Evolutionary conservation across 2,113 vertebrate genomes (phyloP).

Genomic region (Chamaea fasciata): DNA sequence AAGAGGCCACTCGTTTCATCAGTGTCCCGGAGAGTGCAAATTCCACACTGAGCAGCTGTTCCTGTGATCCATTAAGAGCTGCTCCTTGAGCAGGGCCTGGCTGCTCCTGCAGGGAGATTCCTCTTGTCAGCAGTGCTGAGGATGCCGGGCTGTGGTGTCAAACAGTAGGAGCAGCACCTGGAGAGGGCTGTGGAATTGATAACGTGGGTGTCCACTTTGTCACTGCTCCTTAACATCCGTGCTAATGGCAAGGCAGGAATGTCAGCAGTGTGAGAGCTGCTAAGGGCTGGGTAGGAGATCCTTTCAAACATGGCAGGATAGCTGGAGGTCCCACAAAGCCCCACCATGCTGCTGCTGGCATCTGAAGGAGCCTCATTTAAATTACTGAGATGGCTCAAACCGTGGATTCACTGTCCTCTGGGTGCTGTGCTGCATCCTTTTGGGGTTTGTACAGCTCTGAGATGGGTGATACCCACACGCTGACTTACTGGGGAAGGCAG

Average conservation of each 20-base stretch:
- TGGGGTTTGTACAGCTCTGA: neutral
- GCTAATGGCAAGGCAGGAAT: neutral
- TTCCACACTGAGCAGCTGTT: neutral
- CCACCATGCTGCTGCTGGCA: neutral
- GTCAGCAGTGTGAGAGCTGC: neutral
- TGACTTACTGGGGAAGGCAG: neutral
- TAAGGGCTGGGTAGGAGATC: neutral
- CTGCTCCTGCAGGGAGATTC: neutral
- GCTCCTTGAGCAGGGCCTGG: neutral
- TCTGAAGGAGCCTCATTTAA: neutral
- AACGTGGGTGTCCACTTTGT: neutral
- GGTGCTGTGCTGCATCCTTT: neutral
- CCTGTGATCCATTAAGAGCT: neutral
- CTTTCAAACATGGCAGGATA: neutral
- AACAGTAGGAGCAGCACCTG: neutral
- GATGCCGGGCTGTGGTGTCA: neutral
- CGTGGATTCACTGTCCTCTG: fast-evolving
- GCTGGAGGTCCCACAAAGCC: neutral
- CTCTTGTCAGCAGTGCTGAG: neutral
- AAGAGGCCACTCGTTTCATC: neutral
- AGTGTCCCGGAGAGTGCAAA: neutral
- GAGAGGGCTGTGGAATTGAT: neutral
- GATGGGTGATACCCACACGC: neutral
- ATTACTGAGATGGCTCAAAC: neutral
- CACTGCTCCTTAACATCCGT: neutral